phyloP scores from a whole-genome alignment of 2,113 vertebrate genomes.

The Lasiurus borealis region DNA sequence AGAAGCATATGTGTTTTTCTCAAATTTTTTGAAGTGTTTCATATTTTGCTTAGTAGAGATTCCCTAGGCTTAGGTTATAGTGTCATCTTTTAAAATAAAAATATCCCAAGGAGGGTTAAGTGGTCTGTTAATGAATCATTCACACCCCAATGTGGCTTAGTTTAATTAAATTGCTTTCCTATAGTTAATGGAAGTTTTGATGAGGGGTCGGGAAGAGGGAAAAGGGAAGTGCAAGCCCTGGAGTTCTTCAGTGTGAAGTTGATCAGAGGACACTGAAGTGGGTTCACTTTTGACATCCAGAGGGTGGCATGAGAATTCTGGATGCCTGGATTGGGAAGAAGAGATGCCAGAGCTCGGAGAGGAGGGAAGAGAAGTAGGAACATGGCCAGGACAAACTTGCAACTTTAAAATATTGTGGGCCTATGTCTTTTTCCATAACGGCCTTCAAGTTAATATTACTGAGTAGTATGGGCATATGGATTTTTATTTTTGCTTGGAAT shows the following conservation, averaged over 20 bases:
- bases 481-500: conserved; percentile 37
- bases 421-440: background rate
- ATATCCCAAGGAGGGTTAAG: conserved; percentile 57
- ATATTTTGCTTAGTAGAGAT: conserved; percentile 61
- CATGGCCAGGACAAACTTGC: background rate
- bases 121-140: conserved; percentile 75
- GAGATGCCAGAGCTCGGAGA: background rate
- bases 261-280: background rate
- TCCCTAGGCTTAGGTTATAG: conserved; percentile 47
- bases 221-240: background rate
- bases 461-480: background rate
- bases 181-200: conserved; percentile 67
- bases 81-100: conserved; percentile 67
- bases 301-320: background rate
- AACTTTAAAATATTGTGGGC: background rate
- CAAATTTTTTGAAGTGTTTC: conserved; percentile 41
- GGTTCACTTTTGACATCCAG: background rate
- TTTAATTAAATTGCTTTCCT: conserved; percentile 75
- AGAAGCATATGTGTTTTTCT: conserved; percentile 42
- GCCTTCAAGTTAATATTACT: background rate
- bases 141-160: conserved; percentile 40
- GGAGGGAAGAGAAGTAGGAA: background rate
- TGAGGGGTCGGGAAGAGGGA: conserved; percentile 59
- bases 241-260: conserved; percentile 14
- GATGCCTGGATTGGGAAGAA: background rate